These are phyloP conservation scores for Etheostoma spectabile DNA, from an alignment of 2,113 vertebrate species.

Conservation along the genomic window DNA sequence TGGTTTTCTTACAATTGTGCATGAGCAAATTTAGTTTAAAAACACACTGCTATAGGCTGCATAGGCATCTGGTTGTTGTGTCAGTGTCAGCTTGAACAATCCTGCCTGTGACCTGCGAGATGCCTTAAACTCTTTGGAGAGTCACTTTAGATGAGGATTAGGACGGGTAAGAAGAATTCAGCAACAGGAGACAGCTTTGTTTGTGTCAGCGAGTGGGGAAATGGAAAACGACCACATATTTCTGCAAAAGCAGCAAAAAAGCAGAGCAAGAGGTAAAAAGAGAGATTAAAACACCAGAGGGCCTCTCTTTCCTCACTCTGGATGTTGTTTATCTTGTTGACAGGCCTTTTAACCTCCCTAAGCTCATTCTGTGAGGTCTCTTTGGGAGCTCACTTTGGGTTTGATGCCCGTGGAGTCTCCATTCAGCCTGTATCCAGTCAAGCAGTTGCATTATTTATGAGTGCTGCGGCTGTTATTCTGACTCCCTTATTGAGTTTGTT, in stretches of 20 bases:
- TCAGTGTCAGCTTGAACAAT: slow-evolving; percentile 64
- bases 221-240: slow-evolving; percentile 72
- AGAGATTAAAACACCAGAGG: slow-evolving; percentile 75
- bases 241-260: slow-evolving; percentile 70
- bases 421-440: slow-evolving; percentile 75
- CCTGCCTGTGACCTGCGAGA: slow-evolving; percentile 63
- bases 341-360: slow-evolving; percentile 79
- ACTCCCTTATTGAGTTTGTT: slow-evolving; percentile 77
- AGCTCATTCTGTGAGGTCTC: slow-evolving; percentile 78
- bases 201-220: slow-evolving; percentile 71
- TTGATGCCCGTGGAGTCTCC: slow-evolving; percentile 70
- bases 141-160: slow-evolving; percentile 80
- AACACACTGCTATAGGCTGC: slow-evolving; percentile 15
- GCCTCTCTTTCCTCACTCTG: slow-evolving; percentile 59
- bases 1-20: slow-evolving; percentile 6
- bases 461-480: slow-evolving; percentile 74
- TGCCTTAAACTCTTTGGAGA: slow-evolving; percentile 74
- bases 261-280: slow-evolving; percentile 50
- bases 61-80: slow-evolving; percentile 48
- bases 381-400: slow-evolving; percentile 72
- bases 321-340: slow-evolving; percentile 80
- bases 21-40: slow-evolving; percentile 20
- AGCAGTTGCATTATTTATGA: slow-evolving; percentile 86
- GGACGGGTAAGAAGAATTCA: slow-evolving; percentile 62
- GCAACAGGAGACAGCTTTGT: slow-evolving; percentile 73